Conservation (phyloP, 2,888 invertebrate genomes). For the Lasioglossum marginatum region DNA sequence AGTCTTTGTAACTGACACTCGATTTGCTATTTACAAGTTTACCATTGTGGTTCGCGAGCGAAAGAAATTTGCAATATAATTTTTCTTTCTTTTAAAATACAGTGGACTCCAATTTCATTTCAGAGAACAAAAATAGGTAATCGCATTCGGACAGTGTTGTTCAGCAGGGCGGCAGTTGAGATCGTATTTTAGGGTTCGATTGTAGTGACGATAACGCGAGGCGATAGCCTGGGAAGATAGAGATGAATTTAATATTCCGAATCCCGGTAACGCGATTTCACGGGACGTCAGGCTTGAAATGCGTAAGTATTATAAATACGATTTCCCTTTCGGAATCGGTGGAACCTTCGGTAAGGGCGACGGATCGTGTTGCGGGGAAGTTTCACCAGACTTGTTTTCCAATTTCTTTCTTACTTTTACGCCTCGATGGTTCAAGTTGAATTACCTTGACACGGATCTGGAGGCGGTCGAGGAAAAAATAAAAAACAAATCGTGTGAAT, state of each 20-base stretch:
- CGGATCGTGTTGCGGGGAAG: constrained; percentile 54
- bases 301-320: constrained; percentile 79
- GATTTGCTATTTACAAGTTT: constrained; percentile 49
- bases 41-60: constrained; percentile 3
- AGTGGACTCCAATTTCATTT: not conserved
- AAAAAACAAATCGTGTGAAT: not conserved
- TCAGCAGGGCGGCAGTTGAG: not conserved
- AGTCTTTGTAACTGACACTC: constrained; percentile 35
- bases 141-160: not conserved
- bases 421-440: constrained; percentile 46
- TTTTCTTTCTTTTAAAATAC: not conserved
- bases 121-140: not conserved
- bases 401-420: constrained; percentile 60
- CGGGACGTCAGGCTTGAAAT: constrained; percentile 76
- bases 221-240: constrained; percentile 62
- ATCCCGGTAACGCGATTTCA: constrained; percentile 81
- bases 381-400: constrained; percentile 69
- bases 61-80: not conserved
- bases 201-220: constrained; percentile 64
- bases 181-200: constrained; percentile 66
- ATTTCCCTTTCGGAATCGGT: constrained; percentile 70
- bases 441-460: constrained; percentile 32
- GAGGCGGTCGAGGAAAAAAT: not conserved
- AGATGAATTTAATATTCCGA: constrained; percentile 82
- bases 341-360: constrained; percentile 43